Percentiles rank a stretch among this genome's conserved stretches.
phyloP scores from a whole-genome alignment of 2,797 vertebrate species.

The Sebastes nivosus region DNA sequence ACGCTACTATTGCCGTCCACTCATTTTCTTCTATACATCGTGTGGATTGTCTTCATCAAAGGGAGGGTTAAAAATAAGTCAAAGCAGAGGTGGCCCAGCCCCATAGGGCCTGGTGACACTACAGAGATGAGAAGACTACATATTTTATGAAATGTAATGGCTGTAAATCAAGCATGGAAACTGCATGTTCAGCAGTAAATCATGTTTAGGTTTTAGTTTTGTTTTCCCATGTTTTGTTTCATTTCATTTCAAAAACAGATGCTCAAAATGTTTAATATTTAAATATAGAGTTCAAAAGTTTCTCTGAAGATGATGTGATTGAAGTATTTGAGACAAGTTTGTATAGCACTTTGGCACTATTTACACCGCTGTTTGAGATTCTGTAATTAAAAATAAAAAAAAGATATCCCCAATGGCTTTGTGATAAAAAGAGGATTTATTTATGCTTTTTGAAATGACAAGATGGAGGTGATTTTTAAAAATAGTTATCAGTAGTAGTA shows the following conservation, averaged over 20 bases:
- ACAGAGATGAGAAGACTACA: slow-evolving; percentile 9
- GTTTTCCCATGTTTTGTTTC: not conserved
- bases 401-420: not conserved
- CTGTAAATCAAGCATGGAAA: slow-evolving; percentile 11
- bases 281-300: not conserved
- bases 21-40: slow-evolving; percentile 63
- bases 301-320: not conserved
- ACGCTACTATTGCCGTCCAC: slow-evolving; percentile 62
- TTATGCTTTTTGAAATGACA: not conserved
- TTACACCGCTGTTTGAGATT: not conserved
- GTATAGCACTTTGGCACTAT: not conserved
- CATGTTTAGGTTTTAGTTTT: not conserved
- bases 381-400: not conserved
- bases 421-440: not conserved
- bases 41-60: slow-evolving; percentile 69
- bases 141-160: not conserved
- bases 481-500: not conserved
- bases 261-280: not conserved
- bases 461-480: not conserved
- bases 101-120: slow-evolving; percentile 13
- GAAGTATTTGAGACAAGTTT: not conserved
- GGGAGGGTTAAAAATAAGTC: slow-evolving; percentile 66
- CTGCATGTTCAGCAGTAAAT: not conserved
- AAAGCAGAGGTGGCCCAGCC: slow-evolving; percentile 38
- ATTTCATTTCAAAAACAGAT: not conserved